Conservation (phyloP, 2,113 vertebrate genomes). For the Himantopus leucocephalus region DNA sequence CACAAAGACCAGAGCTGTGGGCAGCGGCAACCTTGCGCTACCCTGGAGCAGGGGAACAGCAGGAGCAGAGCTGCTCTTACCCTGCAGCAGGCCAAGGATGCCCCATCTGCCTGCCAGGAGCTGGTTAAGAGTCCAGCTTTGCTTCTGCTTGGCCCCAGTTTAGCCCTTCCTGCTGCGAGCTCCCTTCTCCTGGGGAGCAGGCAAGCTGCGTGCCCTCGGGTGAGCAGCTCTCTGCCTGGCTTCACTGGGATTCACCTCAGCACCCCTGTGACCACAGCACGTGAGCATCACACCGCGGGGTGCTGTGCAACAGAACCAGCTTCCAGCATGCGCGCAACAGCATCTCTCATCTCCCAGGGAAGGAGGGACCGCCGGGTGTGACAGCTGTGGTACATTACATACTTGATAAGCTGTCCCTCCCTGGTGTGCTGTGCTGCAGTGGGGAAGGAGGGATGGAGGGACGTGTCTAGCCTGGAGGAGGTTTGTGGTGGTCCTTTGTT, state of each 20-base stretch:
- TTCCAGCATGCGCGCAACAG: neutral
- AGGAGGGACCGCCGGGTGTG: neutral
- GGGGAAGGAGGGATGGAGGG: neutral
- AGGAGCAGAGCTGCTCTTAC: neutral
- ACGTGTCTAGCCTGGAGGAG: neutral
- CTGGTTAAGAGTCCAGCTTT: neutral
- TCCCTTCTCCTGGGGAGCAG: neutral
- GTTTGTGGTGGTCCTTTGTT: neutral
- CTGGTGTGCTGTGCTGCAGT: accelerated
- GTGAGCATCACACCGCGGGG: accelerated
- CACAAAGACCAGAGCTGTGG: neutral
- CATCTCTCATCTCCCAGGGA: neutral
- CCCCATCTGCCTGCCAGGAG: neutral
- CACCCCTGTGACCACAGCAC: neutral
- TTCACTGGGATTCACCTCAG: neutral
- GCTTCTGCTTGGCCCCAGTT: neutral
- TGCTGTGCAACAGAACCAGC: neutral
- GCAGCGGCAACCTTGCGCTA: neutral
- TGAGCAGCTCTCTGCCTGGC: neutral
- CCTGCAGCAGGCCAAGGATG: neutral
- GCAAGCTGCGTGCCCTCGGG: accelerated
- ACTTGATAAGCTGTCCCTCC: neutral
- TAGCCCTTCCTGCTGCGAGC: neutral
- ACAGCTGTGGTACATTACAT: neutral
- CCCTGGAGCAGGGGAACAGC: neutral